phyloP scores from a whole-genome alignment of 2,888 invertebrate species.

The Amiota communis region DNA sequence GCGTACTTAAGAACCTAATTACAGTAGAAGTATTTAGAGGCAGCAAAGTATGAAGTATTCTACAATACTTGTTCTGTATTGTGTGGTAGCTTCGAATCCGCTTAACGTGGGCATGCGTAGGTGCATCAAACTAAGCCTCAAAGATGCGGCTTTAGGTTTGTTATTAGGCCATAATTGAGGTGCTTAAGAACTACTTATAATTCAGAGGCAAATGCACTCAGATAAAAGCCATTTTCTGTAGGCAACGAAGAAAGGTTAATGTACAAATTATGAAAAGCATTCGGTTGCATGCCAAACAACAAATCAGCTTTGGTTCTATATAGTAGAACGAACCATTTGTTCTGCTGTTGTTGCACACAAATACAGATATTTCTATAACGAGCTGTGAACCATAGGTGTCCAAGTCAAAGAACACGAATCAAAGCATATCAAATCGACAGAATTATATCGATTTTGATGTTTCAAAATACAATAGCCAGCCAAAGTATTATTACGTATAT shows the following conservation, averaged over 20 bases:
- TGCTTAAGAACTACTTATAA: conserved; percentile 16
- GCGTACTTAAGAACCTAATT: conserved; percentile 16
- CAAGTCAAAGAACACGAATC: conserved; percentile 31
- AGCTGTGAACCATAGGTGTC: conserved; percentile 65
- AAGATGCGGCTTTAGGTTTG: neutral
- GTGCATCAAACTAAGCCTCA: no score
- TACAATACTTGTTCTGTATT: no score
- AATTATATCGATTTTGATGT: no score
- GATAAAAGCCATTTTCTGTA: neutral
- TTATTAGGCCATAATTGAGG: conserved; percentile 18
- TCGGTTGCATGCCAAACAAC: neutral
- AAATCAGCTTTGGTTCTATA: conserved; percentile 4
- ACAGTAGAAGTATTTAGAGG: neutral
- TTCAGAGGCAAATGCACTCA: neutral
- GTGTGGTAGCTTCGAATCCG: no score
- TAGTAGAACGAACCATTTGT: neutral
- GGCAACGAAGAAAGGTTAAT: conserved; percentile 7
- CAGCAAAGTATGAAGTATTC: no score
- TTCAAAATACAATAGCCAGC: no score
- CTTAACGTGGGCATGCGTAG: no score
- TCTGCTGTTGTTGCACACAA: neutral
- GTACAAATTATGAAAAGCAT: conserved; percentile 12
- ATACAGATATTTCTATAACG: conserved; percentile 39
- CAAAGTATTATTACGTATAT: neutral
- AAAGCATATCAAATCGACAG: no score